A percentile compares a stretch with the other conserved stretches of the same genome.
Conservation (phyloP, 2,113 vertebrate species). For the Grus americana region DNA sequence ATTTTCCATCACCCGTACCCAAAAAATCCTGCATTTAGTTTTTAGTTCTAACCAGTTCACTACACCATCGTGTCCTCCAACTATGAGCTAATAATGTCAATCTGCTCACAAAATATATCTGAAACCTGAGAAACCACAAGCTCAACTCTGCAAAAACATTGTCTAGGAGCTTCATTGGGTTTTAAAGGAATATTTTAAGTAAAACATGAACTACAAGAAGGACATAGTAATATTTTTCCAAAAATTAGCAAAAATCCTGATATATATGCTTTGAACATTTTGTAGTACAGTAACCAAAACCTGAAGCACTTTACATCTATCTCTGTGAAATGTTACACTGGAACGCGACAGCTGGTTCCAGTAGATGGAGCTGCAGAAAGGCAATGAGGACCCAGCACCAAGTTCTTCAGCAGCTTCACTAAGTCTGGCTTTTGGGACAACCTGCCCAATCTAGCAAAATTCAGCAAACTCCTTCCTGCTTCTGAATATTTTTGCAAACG, state of each 20-base stretch:
- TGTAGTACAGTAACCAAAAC: neutral
- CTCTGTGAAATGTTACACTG: rapidly evolving
- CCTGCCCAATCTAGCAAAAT: neutral
- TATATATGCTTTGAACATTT: neutral
- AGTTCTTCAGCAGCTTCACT: neutral
- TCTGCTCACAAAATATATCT: neutral
- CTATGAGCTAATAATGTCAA: neutral
- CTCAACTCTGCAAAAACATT: neutral
- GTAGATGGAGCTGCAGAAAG: constrained; percentile 54
- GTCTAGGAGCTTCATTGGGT: rapidly evolving
- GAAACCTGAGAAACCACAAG: neutral
- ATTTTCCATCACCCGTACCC: neutral
- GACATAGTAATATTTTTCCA: neutral
- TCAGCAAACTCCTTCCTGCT: neutral
- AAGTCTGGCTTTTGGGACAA: neutral
- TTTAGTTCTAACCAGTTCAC: neutral
- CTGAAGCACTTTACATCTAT: neutral
- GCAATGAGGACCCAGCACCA: neutral
- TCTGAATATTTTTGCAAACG: neutral
- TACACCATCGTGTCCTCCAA: neutral
- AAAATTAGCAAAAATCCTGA: neutral
- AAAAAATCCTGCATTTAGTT: neutral
- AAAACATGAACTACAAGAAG: neutral
- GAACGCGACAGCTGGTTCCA: neutral
- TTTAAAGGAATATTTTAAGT: neutral